Evolutionary conservation across 2,113 vertebrate species (phyloP), one percentile per base, ranked within the genome.

Genomic region (Hippoglossus stenolepis): DNA sequence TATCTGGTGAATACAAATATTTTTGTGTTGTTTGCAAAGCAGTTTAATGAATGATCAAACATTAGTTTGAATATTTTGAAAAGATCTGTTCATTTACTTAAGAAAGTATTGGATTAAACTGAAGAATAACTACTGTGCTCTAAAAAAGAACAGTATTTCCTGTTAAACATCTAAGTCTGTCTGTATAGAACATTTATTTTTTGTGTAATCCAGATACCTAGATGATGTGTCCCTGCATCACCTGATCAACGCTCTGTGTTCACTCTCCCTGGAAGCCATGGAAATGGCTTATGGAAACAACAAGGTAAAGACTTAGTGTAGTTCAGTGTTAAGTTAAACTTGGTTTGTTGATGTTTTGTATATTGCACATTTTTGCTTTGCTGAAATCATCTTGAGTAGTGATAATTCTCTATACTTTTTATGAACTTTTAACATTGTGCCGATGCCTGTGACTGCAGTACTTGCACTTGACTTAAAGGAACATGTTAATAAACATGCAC

Each of bases 151-250:
- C 4, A 21, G 9, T 4, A 13, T 31, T 15, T 63, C 11, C 38
- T 21, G 2, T 10, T 45, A 3, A 20, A 58, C 59, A 54, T 47
- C 9, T 26, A 1, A 60, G 24, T 15, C 58, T 9, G 20, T 45
- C 2, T 20, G 28, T 5, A 20, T 31, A 1, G 23, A 24, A 14
- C 63, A 1, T 61, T 17, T 70, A 1, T 61, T 49, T 17, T 58
- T 53, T 83, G 6, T 81, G 17, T 69, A n/a, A 28, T 65, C 10
- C 56, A 99, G 98, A 87, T 98, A 99, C 84, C 95, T 99, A 83
- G 98, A 99, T n/a, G 98, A 99, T 31, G 98, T 99, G 54, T 99
- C 98, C 65, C 94, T 99, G 80, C 98, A 99, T 94, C 98, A 99
- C 89, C 94, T 99, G 93, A 99, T 99, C 92, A 99, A 99, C 26